These are phyloP conservation scores for Lineus longissimus DNA, from an alignment of 1,140 invertebrate genomes.

Conservation along the genomic window DNA sequence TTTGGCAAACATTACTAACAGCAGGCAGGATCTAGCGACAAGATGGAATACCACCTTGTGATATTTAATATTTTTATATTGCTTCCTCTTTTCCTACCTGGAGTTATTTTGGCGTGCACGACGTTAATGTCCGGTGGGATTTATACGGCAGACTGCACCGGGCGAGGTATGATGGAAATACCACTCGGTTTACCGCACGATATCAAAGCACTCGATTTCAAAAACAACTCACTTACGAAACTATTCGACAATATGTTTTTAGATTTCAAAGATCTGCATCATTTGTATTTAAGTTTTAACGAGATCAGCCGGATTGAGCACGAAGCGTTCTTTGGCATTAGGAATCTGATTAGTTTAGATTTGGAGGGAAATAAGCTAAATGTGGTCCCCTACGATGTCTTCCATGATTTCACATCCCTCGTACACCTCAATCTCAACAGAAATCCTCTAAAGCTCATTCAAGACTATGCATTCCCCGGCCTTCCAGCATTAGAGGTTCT, in stretches of 20 bases:
- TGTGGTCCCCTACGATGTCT: constrained; percentile 25
- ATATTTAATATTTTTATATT: too few relatives aligned
- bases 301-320: constrained; percentile 27
- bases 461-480: constrained; percentile 26
- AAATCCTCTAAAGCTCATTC: constrained; percentile 31
- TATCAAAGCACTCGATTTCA: constrained; percentile 32
- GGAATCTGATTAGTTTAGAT: constrained; percentile 32
- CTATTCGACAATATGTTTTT: constrained; percentile 29
- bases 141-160: constrained; percentile 37
- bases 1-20: too few relatives aligned
- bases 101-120: neutral
- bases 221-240: constrained; percentile 29
- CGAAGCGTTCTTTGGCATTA: constrained; percentile 31
- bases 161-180: constrained; percentile 22
- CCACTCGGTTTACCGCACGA: constrained; percentile 34
- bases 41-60: too few relatives aligned
- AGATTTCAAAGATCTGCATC: constrained; percentile 29
- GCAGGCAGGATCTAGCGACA: too few relatives aligned
- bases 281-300: constrained; percentile 37
- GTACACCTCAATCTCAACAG: constrained; percentile 30
- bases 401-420: constrained; percentile 22
- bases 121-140: constrained; percentile 11
- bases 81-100: too few relatives aligned
- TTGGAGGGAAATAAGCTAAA: constrained; percentile 37
- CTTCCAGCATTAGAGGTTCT: constrained; percentile 29